Base-by-base conservation (phyloP, 2,797 vertebrate species). In the Diplodus sargus region DNA sequence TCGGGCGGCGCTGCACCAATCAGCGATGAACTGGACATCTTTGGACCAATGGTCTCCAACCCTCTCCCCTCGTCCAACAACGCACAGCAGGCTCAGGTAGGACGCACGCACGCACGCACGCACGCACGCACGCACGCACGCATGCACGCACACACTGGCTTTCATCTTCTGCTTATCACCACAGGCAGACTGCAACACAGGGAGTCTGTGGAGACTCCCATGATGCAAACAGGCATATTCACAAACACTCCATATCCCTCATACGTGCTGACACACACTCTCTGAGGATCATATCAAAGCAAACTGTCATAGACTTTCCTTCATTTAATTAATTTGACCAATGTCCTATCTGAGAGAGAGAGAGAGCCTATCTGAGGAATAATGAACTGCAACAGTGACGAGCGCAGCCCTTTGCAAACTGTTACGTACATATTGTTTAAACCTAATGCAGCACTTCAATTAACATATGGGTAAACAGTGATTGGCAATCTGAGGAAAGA, bases 31-130 rank as follows among this genome's bases (percentile, higher is more conserved):
- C 90, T 99, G 85, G 98, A 99, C 93, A 97, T 99, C 90, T 99
- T 99, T 72, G 98, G 98, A 81, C 98, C 98, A 42, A 99, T 99
- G 98, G 96, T 99, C 47, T 99, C 98, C 80, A 99, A 99, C 91
- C 97, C 98, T 76, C 95, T 99, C 74, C 97, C 97, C 58, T 95
- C 96, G 53, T 92, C 94, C 75, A 89, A 75, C 84, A 91, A 60
- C 85, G 68, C 93, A 86, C 94, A 94, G 82, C 91, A 93, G 66
- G 64, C 82, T 51, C 87, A 90, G 93, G 93, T 93, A 91, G 64
- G 48, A 66, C 73, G 28, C 60, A 72, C 78, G 61, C 48, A 76
- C 42, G 57, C 74, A 64, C 64, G 61, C 74, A 72, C 49, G 63
- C 48, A 57, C 63, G 60, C 58, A 82, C 53, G 74, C 82, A 62